These are phyloP conservation scores for Magallana ariakensis DNA, from an alignment of 1,140 invertebrate species.

Conservation along the genomic window DNA sequence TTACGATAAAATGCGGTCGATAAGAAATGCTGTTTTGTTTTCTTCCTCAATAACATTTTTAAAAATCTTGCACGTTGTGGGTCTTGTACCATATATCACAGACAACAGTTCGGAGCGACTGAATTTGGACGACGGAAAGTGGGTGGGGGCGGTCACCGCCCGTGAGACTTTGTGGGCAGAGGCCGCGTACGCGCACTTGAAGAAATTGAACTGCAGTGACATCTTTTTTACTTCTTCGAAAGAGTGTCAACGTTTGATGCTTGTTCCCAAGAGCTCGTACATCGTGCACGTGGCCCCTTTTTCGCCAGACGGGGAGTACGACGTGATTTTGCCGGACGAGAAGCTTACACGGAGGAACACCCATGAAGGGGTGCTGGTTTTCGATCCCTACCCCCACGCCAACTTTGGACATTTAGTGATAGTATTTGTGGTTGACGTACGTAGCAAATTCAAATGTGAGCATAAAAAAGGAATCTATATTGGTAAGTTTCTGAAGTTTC, in stretches of 20 bases:
- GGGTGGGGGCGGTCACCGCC: constrained; percentile 43
- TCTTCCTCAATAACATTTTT: constrained; percentile 47
- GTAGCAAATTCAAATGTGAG: constrained; percentile 70
- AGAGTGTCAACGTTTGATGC: constrained; percentile 64
- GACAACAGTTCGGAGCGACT: constrained; percentile 57
- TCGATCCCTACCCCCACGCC: constrained; percentile 81
- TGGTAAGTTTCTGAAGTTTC: constrained; percentile 65
- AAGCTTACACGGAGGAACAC: constrained; percentile 67
- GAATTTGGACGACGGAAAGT: constrained; percentile 51
- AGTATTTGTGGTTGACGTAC: constrained; percentile 80
- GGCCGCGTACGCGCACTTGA: constrained; percentile 67
- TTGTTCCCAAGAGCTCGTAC: constrained; percentile 59
- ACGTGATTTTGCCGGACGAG: constrained; percentile 79
- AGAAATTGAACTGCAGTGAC: constrained; percentile 65
- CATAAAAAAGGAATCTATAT: constrained; percentile 71
- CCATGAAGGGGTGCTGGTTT: constrained; percentile 80
- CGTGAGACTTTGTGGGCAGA: constrained; percentile 65
- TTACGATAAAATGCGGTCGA: background rate
- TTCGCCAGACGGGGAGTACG: constrained; percentile 64
- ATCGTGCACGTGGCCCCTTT: constrained; percentile 71
- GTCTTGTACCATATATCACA: constrained; percentile 55
- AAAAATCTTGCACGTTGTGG: constrained; percentile 46
- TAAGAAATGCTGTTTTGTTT: constrained; percentile 38
- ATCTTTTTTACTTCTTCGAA: constrained; percentile 70
- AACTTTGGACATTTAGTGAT: constrained; percentile 82